Evolutionary conservation across 2,888 invertebrate species (phyloP), one percentile per base, ranked within the genome.

Genomic region (Caenorhabditis zanzibari): DNA sequence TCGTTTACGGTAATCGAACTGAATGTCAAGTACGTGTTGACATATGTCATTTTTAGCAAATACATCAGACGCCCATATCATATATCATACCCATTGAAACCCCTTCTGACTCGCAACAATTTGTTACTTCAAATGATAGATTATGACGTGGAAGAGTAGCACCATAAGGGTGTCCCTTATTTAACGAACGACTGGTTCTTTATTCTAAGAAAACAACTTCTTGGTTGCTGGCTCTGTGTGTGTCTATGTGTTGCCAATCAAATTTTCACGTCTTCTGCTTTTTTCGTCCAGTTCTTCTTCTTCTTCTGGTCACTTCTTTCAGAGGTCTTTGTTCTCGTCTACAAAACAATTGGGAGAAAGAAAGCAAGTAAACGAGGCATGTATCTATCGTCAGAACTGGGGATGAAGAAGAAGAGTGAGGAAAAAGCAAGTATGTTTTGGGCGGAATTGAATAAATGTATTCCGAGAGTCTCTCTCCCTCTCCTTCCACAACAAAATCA

Each of bases 21-120:
- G 77, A 71, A 81, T 81, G 80, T 81, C 80, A 81, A 81, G 80
- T 81, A 81, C 80, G 80, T 81, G 80, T 72, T 68, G 80, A 81
- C 80, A 81, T 81, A 81, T 81, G 80, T 81, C 80, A 49, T 66
- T 73, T 73, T 73, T 68, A 52, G 61, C 66, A 81, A 81, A 81
- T 52, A 73, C 63, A 63, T 63, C 63, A 63, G 44, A 63, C 28
- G 19, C 49, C 38, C 41, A 59, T 73, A 81, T 81, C 73, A 81
- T 81, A 81, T 81, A 81, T 81, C 80, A 81, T 61, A 12, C 58
- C 12, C 22, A 19, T 16, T 47, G 61, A 7, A n/a, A 22, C 14
- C 6, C 47, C 47, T n/a, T 47, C 19, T 32, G 12, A 10, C 47
- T 32, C 9, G 56, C 41, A 64, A 64, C 56, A 66, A 38, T 38